These are phyloP conservation scores for Oreotrochilus melanogaster DNA, from an alignment of 2,113 vertebrate species.

Conservation along the genomic window DNA sequence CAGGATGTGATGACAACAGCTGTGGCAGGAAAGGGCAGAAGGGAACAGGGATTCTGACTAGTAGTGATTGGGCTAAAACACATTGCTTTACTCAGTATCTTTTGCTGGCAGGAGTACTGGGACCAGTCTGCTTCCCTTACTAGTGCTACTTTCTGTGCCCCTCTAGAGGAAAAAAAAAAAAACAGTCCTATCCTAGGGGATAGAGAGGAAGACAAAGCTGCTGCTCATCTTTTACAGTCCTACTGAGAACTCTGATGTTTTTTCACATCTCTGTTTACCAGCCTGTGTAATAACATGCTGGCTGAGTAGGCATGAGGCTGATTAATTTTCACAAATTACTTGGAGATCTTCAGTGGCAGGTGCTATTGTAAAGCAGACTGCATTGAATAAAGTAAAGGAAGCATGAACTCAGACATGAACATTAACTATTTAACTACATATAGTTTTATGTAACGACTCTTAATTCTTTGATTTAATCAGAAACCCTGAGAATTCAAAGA, in stretches of 20 bases:
- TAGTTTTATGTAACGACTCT: background rate
- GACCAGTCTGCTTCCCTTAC: background rate
- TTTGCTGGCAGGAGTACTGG: background rate
- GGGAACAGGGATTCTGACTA: background rate
- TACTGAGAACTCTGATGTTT: background rate
- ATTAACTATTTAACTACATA: background rate
- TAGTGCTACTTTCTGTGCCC: background rate
- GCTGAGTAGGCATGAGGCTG: background rate
- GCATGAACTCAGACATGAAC: no score
- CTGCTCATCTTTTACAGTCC: background rate
- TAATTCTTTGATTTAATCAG: background rate
- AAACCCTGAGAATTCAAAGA: background rate
- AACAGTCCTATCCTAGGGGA: background rate
- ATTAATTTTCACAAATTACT: background rate
- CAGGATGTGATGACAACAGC: background rate
- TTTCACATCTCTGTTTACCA: background rate
- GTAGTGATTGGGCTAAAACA: background rate
- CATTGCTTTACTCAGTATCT: background rate
- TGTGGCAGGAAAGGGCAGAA: background rate
- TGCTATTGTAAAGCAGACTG: background rate
- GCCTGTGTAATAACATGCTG: background rate
- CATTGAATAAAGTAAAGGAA: background rate
- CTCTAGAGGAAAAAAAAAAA: background rate
- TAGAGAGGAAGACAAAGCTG: background rate
- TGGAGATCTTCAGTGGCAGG: conserved; percentile 12